Percentiles rank a stretch among this genome's conserved stretches.
These are phyloP conservation scores for Amphiduros pacificus DNA, from an alignment of 2,888 invertebrate species.

Conservation along the genomic window DNA sequence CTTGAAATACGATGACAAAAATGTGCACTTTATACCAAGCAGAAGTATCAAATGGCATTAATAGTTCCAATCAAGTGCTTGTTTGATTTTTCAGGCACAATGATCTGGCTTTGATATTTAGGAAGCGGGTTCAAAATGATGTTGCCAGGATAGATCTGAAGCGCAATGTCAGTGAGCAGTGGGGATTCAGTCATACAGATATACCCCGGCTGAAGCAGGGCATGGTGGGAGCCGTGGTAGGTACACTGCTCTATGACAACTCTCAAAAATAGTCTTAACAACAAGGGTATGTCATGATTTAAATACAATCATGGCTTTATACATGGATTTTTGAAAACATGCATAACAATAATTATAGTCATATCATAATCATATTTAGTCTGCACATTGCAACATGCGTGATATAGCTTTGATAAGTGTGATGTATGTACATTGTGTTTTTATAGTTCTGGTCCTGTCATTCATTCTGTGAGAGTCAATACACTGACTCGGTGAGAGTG, in stretches of 20 bases:
- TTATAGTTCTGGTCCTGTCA: slow-evolving; percentile 84
- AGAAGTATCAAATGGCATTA: too few relatives aligned
- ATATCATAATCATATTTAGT: background rate
- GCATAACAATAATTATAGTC: background rate
- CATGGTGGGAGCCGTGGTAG: slow-evolving; percentile 79
- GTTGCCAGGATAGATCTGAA: slow-evolving; percentile 56
- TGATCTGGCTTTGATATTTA: slow-evolving; percentile 46
- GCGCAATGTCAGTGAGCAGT: slow-evolving; percentile 67
- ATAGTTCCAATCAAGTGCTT: too few relatives aligned
- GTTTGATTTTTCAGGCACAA: slow-evolving; percentile 41
- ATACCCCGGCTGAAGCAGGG: slow-evolving; percentile 79
- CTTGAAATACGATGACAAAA: too few relatives aligned
- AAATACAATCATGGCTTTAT: too few relatives aligned
- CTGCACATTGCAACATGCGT: too few relatives aligned
- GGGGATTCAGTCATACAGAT: slow-evolving; percentile 78
- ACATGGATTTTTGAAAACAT: too few relatives aligned
- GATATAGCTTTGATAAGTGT: too few relatives aligned
- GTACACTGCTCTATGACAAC: too few relatives aligned
- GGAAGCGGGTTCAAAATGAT: slow-evolving; percentile 34
- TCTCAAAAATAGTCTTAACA: too few relatives aligned
- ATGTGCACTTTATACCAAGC: too few relatives aligned
- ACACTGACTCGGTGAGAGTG: slow-evolving; percentile 80
- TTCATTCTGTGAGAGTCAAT: slow-evolving; percentile 80
- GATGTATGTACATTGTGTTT: too few relatives aligned
- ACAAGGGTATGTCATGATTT: too few relatives aligned